A percentile compares a stretch with the other conserved stretches of the same genome.
Evolutionary conservation across 2,888 invertebrate species (phyloP).

Genomic region (Pherbina coryleti): DNA sequence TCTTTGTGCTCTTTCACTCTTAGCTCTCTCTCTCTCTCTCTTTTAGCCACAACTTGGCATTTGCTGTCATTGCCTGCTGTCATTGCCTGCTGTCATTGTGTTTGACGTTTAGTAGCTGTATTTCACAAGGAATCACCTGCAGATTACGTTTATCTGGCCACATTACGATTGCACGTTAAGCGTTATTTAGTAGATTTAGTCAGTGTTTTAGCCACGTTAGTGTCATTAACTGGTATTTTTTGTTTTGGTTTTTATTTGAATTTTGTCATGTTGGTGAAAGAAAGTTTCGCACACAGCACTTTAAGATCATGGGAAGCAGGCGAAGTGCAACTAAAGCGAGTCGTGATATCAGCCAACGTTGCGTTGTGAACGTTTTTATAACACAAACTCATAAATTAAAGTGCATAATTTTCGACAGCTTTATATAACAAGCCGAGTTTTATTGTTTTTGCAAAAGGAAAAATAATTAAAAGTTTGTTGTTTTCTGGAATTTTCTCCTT

Average conservation of each 20-base stretch:
- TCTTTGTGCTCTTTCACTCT: neutral
- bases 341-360: neutral
- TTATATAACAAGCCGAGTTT: neutral
- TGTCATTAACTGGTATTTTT: neutral
- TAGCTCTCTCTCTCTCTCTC: too few relatives aligned
- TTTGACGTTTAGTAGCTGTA: slow-evolving; percentile 64
- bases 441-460: neutral
- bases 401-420: neutral
- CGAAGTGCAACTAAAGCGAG: neutral
- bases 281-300: neutral
- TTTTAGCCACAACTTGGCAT: neutral
- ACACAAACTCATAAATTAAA: neutral
- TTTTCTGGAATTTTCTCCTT: neutral
- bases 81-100: slow-evolving; percentile 25
- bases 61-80: neutral
- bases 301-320: neutral
- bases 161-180: slow-evolving; percentile 67
- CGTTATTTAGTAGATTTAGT: slow-evolving; percentile 59
- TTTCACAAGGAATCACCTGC: slow-evolving; percentile 62
- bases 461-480: neutral
- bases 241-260: neutral
- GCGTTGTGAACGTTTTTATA: neutral
- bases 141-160: slow-evolving; percentile 61
- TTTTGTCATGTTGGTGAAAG: neutral
- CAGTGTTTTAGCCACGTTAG: neutral